A percentile compares a stretch with the other conserved stretches of the same genome.
Evolutionary conservation across 2,113 vertebrate genomes (phyloP).

Genomic region (Dascyllus trimaculatus): DNA sequence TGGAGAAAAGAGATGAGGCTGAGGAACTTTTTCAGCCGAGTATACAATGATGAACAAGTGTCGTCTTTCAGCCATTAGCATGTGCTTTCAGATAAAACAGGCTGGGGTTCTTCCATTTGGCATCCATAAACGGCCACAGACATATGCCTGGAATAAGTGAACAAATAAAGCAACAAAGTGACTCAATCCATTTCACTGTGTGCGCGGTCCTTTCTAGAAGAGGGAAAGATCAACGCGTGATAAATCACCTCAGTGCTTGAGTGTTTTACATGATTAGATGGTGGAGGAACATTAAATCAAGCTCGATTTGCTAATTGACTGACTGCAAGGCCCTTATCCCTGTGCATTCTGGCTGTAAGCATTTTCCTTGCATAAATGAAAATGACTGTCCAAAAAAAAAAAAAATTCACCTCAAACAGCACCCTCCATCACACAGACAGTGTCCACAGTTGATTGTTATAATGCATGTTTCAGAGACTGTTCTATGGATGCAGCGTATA

Average conservation of each 20-base stretch:
- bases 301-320: constrained; percentile 69
- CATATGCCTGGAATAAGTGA: constrained; percentile 34
- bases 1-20: neutral
- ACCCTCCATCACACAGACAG: neutral
- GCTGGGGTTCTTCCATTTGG: constrained; percentile 26
- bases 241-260: constrained; percentile 57
- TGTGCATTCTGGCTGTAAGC: constrained; percentile 37
- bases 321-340: constrained; percentile 42
- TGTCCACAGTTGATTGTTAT: neutral
- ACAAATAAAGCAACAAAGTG: constrained; percentile 30
- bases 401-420: neutral
- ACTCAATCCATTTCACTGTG: constrained; percentile 38
- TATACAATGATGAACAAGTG: neutral
- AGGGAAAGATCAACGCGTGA: constrained; percentile 59
- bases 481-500: neutral
- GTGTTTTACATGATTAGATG: constrained; percentile 71
- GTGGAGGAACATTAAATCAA: constrained; percentile 69
- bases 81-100: constrained; percentile 16
- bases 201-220: constrained; percentile 42
- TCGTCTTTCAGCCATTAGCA: neutral
- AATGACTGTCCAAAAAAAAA: constrained; percentile 20
- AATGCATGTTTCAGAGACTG: constrained; percentile 4
- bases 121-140: constrained; percentile 10
- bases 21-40: neutral
- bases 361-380: constrained; percentile 29